Conservation (phyloP, 2,888 invertebrate species). For the Anodontia alba region DNA sequence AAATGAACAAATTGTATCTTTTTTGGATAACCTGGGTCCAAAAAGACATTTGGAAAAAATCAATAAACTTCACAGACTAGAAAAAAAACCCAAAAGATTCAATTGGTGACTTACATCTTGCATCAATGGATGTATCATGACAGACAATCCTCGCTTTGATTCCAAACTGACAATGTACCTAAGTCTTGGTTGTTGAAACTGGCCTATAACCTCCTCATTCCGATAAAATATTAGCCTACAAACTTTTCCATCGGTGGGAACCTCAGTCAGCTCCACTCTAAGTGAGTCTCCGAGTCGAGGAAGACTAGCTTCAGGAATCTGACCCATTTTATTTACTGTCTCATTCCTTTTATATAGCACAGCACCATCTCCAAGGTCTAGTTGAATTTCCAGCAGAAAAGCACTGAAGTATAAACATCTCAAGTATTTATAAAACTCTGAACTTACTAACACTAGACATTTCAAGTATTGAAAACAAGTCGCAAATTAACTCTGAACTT, state of each 20-base stretch:
- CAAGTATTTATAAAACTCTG: no score
- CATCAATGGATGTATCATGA: not conserved
- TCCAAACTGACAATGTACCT: not conserved
- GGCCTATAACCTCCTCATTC: not conserved
- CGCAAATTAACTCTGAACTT: no score
- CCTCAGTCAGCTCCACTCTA: not conserved
- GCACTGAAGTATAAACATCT: not conserved
- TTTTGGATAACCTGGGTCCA: no score
- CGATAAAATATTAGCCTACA: not conserved
- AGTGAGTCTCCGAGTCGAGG: conserved; percentile 5
- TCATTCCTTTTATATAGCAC: not conserved
- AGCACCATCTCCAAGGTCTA: not conserved
- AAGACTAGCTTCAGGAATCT: not conserved
- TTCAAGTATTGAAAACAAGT: no score
- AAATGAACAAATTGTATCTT: no score
- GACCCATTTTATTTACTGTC: not conserved
- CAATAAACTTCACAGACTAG: no score
- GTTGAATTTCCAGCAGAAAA: not conserved
- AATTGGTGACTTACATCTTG: no score
- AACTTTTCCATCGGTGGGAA: not conserved
- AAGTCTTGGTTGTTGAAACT: not conserved
- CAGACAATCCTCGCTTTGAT: not conserved
- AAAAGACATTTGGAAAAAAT: no score
- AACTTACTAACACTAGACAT: no score
- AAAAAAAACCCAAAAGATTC: no score